phyloP scores from a whole-genome alignment of 2,888 invertebrate genomes.

The Spilarctia lutea region DNA sequence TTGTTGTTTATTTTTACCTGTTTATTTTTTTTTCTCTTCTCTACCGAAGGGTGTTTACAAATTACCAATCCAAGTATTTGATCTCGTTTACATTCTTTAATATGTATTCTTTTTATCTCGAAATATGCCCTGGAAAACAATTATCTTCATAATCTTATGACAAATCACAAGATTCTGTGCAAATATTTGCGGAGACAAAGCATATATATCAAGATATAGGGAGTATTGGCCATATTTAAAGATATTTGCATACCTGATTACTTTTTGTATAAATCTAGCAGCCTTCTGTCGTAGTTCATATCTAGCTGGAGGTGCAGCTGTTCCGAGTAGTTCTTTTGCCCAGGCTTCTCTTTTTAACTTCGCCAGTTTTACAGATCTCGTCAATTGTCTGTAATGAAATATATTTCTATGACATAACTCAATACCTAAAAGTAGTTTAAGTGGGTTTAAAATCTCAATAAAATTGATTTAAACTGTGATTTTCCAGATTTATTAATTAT shows the following conservation, averaged over 20 bases:
- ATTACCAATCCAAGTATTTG: conserved; percentile 60
- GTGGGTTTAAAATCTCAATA: neutral
- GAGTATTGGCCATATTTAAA: neutral
- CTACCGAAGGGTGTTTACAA: conserved; percentile 43
- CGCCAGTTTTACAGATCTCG: conserved; percentile 32
- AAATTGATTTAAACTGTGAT: neutral
- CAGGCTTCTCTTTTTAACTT: conserved; percentile 62
- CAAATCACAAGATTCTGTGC: neutral
- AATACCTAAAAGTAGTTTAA: neutral
- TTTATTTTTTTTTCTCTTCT: conserved; percentile 41
- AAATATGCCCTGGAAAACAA: conserved; percentile 65
- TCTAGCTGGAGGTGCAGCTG: conserved; percentile 56
- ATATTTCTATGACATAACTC: neutral
- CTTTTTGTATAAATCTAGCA: conserved; percentile 66
- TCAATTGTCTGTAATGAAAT: conserved; percentile 60
- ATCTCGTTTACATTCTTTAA: conserved; percentile 59
- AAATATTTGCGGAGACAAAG: no score
- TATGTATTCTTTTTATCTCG: conserved; percentile 63
- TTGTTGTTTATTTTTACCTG: no score
- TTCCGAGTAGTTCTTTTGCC: conserved; percentile 67
- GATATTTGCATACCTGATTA: conserved; percentile 59
- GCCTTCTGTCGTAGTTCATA: conserved; percentile 60
- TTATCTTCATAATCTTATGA: neutral
- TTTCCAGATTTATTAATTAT: neutral
- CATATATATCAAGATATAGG: neutral